These are phyloP conservation scores for Homarus gammarus DNA, from an alignment of 2,888 invertebrate genomes.

Conservation along the genomic window DNA sequence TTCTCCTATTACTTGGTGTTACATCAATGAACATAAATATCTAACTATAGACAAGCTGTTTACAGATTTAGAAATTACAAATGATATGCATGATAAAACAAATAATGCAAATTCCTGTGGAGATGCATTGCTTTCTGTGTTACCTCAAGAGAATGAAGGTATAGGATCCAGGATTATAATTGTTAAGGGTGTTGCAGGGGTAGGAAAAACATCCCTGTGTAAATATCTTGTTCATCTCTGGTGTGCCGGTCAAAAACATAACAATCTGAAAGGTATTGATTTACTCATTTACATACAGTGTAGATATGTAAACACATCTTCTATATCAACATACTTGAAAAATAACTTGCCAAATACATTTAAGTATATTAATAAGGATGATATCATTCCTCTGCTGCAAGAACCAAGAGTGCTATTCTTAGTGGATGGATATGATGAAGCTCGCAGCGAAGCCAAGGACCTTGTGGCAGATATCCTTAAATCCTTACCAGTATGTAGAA, in stretches of 20 bases:
- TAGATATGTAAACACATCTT: constrained; percentile 16
- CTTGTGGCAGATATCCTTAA: constrained; percentile 17
- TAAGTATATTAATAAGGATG: neutral
- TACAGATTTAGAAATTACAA: constrained; percentile 14
- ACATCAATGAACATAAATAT: neutral
- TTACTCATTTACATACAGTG: constrained; percentile 36
- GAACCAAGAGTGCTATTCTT: constrained; percentile 1
- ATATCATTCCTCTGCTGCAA: constrained; percentile 38
- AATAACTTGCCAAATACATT: constrained; percentile 7
- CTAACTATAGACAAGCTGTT: constrained; percentile 18
- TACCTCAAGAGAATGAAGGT: neutral
- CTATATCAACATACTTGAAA: constrained; percentile 21
- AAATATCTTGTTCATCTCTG: constrained; percentile 30
- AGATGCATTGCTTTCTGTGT: neutral
- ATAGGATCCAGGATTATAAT: neutral
- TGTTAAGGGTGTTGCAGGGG: constrained; percentile 25
- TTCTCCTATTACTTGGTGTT: constrained; percentile 23
- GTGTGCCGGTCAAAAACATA: neutral
- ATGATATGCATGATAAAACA: constrained; percentile 6
- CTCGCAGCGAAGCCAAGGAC: constrained; percentile 25
- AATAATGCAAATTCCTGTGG: neutral
- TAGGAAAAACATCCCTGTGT: constrained; percentile 39
- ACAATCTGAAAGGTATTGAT: constrained; percentile 11
- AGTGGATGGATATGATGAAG: constrained; percentile 50
- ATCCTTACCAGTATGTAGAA: constrained; percentile 44